phyloP scores from a whole-genome alignment of 2,888 invertebrate genomes.

The Xanthorhoe designata region DNA sequence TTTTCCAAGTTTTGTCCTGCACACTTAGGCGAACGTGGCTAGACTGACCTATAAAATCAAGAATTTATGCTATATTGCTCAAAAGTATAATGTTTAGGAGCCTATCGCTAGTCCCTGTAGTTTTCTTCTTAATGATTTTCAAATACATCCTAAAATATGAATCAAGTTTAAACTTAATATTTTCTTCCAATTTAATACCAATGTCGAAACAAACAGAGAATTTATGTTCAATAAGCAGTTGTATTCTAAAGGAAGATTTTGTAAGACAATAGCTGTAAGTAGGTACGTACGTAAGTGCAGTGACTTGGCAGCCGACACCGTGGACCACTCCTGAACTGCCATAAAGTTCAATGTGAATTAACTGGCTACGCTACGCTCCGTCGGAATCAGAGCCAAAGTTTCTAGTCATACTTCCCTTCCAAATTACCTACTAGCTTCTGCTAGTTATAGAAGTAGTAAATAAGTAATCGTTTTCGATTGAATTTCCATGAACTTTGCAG shows the following conservation, averaged over 20 bases:
- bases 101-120: too few species aligned
- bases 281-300: conserved; percentile 25
- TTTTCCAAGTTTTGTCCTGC: conserved; percentile 20
- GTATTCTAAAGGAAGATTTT: conserved; percentile 16
- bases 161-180: too few species aligned
- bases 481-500: not conserved
- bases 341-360: conserved; percentile 73
- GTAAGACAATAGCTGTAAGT: conserved; percentile 19
- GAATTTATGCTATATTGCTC: not conserved
- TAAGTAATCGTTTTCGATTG: not conserved
- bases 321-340: conserved; percentile 65
- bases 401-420: conserved; percentile 45
- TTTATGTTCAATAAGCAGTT: not conserved
- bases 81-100: too few species aligned
- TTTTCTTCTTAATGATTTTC: not conserved
- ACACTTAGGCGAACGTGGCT: not conserved
- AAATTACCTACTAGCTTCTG: conserved; percentile 42
- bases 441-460: conserved; percentile 5
- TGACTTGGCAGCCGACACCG: conserved; percentile 66
- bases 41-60: not conserved
- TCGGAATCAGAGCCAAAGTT: conserved; percentile 57
- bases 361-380: conserved; percentile 56
- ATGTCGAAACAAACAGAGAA: not conserved
- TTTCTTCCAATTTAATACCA: too few species aligned
- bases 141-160: too few species aligned